Evolutionary conservation across 1,140 invertebrate genomes (phyloP).

Genomic region (Polypedilum vanderplanki): DNA sequence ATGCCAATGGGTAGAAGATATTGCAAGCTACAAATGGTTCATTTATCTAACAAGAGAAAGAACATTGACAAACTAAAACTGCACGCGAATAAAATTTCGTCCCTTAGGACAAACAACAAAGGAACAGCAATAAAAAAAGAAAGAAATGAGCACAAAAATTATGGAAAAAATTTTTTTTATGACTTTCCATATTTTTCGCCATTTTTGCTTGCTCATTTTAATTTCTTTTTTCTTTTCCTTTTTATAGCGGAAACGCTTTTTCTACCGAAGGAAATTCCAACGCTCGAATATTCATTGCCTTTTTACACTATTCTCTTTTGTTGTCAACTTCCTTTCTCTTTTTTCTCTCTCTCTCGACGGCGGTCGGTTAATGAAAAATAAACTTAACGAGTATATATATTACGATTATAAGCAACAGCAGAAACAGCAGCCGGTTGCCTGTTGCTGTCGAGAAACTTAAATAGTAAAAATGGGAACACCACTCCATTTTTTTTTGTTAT

Average conservation of each 20-base stretch:
- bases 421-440: background rate
- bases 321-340: background rate
- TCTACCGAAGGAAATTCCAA: background rate
- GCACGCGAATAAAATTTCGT: no score
- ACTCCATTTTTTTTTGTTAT: background rate
- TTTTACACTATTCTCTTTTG: background rate
- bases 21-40: no score
- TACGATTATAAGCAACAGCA: conserved; percentile 16
- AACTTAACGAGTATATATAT: conserved; percentile 7
- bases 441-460: background rate
- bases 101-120: no score
- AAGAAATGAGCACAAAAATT: no score
- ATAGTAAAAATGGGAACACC: background rate
- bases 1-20: no score
- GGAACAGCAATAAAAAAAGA: no score
- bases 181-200: background rate
- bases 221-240: background rate
- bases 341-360: background rate
- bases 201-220: background rate
- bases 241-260: background rate
- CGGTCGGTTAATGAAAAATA: conserved; percentile 13
- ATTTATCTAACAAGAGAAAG: no score
- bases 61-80: no score
- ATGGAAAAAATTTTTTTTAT: no score
- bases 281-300: conserved; percentile 10